A percentile compares a stretch with the other conserved stretches of the same genome.
These are phyloP conservation scores for Rattus rattus DNA, from an alignment of 2,113 vertebrate genomes.

Conservation along the genomic window DNA sequence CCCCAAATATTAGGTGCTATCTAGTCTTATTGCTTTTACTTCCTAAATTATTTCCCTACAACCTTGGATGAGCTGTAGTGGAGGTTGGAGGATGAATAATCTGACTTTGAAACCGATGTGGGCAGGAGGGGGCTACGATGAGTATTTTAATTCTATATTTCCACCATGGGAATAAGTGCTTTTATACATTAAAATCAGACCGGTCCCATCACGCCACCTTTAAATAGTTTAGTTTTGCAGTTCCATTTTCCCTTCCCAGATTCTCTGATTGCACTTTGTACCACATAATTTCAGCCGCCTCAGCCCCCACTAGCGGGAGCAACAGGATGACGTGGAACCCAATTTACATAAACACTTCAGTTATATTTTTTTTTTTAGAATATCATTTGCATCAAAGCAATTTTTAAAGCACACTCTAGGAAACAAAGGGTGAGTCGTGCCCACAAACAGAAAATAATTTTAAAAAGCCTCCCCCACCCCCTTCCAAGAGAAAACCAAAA, in stretches of 20 bases:
- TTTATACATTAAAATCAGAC: slow-evolving; percentile 57
- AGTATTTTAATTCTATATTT: slow-evolving; percentile 54
- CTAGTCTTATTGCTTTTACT: slow-evolving; percentile 81
- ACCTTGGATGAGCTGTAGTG: slow-evolving; percentile 38
- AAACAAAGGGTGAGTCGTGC: slow-evolving; percentile 59
- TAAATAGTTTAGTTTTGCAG: background rate
- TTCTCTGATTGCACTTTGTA: slow-evolving; percentile 37
- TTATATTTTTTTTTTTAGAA: slow-evolving; percentile 58
- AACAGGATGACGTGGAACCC: slow-evolving; percentile 41
- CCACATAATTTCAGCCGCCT: slow-evolving; percentile 15
- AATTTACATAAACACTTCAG: slow-evolving; percentile 37
- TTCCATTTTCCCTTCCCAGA: background rate
- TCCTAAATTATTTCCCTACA: slow-evolving; percentile 60
- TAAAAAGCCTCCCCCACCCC: background rate
- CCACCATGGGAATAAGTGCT: background rate
- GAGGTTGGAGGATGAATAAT: slow-evolving; percentile 36
- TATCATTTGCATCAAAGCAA: slow-evolving; percentile 45
- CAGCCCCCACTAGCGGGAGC: slow-evolving; percentile 49
- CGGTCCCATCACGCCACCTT: slow-evolving; percentile 24
- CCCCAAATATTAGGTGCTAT: slow-evolving; percentile 65
- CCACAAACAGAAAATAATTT: slow-evolving; percentile 55
- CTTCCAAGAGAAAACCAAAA: background rate
- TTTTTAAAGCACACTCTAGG: slow-evolving; percentile 63
- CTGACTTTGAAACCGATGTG: slow-evolving; percentile 41
- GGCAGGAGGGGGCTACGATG: background rate